Evolutionary conservation across 2,888 invertebrate species (phyloP).

Genomic region (Hemithea aestivaria): DNA sequence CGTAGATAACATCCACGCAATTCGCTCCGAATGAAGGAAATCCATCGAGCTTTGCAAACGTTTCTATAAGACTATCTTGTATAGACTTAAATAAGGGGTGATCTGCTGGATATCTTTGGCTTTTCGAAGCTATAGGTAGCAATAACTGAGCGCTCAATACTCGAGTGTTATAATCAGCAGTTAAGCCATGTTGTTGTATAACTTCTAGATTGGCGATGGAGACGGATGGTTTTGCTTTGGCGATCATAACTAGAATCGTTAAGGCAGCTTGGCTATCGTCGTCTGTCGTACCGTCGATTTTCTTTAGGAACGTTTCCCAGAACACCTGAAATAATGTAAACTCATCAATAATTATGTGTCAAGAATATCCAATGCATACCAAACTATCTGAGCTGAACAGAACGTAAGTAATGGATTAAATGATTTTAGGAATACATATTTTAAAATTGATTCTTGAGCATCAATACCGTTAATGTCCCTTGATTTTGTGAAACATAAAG

Average conservation of each 20-base stretch:
- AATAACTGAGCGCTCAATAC: constrained; percentile 59
- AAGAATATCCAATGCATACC: too few relatives aligned
- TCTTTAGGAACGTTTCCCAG: constrained; percentile 91
- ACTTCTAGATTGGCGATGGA: constrained; percentile 84
- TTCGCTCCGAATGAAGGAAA: constrained; percentile 75
- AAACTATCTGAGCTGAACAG: too few relatives aligned
- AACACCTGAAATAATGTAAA: constrained; percentile 84
- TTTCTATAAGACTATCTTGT: constrained; percentile 63
- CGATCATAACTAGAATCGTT: constrained; percentile 87
- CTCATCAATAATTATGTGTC: too few relatives aligned
- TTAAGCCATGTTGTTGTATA: constrained; percentile 85
- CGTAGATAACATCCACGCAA: constrained; percentile 75
- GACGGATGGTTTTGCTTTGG: constrained; percentile 79
- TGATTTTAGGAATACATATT: too few relatives aligned
- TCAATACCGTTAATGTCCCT: too few relatives aligned
- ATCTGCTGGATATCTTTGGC: constrained; percentile 60
- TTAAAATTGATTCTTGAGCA: too few relatives aligned
- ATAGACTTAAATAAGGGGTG: constrained; percentile 56
- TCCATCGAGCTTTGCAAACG: constrained; percentile 66
- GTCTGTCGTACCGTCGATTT: constrained; percentile 83
- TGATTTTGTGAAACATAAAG: too few relatives aligned
- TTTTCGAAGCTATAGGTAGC: constrained; percentile 52
- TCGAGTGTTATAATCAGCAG: constrained; percentile 63
- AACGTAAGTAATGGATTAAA: too few relatives aligned
- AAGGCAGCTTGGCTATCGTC: constrained; percentile 87